These are phyloP conservation scores for Littorina saxatilis DNA, from an alignment of 1,140 invertebrate species.

Conservation along the genomic window DNA sequence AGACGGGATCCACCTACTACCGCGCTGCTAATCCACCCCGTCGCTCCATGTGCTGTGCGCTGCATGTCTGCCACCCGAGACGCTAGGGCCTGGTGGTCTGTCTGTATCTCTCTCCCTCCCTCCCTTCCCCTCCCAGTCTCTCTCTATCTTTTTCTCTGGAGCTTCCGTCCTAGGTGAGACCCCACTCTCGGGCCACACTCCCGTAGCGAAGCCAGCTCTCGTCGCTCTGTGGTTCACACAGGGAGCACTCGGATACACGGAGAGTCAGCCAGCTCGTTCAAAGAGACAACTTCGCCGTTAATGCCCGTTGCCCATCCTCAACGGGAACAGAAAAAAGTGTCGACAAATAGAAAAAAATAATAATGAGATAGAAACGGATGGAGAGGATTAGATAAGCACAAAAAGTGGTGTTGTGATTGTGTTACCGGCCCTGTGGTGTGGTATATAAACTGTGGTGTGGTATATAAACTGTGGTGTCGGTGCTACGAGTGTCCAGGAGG, in stretches of 20 bases:
- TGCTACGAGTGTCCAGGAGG: not conserved
- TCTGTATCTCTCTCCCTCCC: not conserved
- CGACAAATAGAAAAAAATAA: not conserved
- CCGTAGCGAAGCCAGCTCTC: not conserved
- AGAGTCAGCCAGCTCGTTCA: not conserved
- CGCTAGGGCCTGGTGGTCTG: not conserved
- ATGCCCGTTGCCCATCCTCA: not conserved
- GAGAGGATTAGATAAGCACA: constrained; percentile 7
- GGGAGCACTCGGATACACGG: not conserved
- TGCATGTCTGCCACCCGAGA: not conserved
- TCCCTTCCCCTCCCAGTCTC: not conserved
- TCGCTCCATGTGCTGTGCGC: not conserved
- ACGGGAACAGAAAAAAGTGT: not conserved
- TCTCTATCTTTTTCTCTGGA: not conserved
- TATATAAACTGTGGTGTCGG: not conserved
- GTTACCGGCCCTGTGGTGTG: not conserved
- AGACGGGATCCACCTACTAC: constrained; percentile 17
- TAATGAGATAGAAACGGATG: not conserved
- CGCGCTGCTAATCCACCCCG: not conserved
- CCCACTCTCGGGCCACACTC: not conserved
- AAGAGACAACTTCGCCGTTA: constrained; percentile 1
- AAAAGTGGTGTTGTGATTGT: not conserved
- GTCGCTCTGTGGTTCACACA: not conserved
- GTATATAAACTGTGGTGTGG: not conserved
- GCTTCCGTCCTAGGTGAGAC: not conserved